Conservation (phyloP, 2,797 vertebrate genomes). For the Tympanoctomys barrerae region DNA sequence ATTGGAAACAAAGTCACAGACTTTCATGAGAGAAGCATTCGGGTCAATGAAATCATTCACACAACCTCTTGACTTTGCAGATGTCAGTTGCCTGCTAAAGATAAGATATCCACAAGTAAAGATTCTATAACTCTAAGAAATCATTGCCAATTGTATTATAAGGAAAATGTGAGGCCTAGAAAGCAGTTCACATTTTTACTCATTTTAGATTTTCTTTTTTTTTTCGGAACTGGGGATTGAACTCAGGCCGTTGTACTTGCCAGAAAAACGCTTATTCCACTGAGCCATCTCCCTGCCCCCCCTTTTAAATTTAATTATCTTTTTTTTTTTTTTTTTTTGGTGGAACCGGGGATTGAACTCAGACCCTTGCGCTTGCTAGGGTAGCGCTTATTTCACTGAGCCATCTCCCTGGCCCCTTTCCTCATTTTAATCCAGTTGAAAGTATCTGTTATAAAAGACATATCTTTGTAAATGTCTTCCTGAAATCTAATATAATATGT, state of each 20-base stretch:
- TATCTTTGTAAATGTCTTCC: not conserved
- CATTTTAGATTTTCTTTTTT: not conserved
- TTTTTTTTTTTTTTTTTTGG: no score
- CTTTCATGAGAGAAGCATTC: not conserved
- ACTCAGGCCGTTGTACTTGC: no score
- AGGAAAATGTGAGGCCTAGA: not conserved
- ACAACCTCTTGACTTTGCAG: not conserved
- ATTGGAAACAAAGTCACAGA: not conserved
- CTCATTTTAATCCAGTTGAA: not conserved
- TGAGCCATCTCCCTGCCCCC: no score
- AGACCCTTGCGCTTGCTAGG: no score
- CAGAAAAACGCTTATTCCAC: no score
- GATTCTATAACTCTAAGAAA: not conserved
- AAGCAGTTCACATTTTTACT: not conserved
- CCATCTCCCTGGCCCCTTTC: not conserved
- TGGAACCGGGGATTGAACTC: no score
- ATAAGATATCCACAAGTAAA: not conserved
- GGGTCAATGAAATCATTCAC: not conserved
- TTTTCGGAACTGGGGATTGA: no score
- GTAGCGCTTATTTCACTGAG: no score
- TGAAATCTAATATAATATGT: slow-evolving; percentile 36
- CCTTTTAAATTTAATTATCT: no score
- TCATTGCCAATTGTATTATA: not conserved
- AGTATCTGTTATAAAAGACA: slow-evolving; percentile 21
- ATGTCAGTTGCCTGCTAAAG: not conserved